These are phyloP conservation scores for Ctenicera cuprea DNA, from an alignment of 2,888 invertebrate genomes.

Conservation along the genomic window DNA sequence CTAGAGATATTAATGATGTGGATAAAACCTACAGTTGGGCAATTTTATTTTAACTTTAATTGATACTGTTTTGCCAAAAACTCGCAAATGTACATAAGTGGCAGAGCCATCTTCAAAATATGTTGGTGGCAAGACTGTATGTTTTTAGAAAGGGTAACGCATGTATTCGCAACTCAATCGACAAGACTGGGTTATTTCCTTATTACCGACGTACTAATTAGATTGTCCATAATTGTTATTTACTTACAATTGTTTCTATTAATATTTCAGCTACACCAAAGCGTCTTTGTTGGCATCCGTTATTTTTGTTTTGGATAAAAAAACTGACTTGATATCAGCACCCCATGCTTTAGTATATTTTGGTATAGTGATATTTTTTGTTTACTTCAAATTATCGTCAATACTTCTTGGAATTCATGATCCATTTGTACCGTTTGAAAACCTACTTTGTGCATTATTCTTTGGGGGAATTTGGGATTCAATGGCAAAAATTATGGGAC, in stretches of 20 bases:
- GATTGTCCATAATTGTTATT: too few relatives aligned
- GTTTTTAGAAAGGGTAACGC: too few relatives aligned
- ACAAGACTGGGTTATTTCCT: too few relatives aligned
- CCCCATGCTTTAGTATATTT: constrained; percentile 98
- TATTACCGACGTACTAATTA: too few relatives aligned
- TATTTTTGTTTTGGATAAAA: constrained; percentile 97
- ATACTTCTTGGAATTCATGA: constrained; percentile 98
- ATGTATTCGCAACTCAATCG: too few relatives aligned
- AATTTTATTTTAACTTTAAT: too few relatives aligned
- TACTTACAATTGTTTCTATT: neutral
- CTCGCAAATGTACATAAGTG: too few relatives aligned
- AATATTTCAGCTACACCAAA: constrained; percentile 89
- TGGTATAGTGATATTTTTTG: constrained; percentile 97
- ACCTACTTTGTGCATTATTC: constrained; percentile 96
- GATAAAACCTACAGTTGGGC: too few relatives aligned
- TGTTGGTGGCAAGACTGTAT: too few relatives aligned
- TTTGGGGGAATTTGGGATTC: constrained; percentile 99
- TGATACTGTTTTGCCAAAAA: too few relatives aligned
- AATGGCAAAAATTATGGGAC: constrained; percentile 90
- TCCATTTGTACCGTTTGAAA: constrained; percentile 99
- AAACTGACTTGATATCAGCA: constrained; percentile 96
- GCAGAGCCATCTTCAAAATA: too few relatives aligned
- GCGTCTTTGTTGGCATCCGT: constrained; percentile 96
- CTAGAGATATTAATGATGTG: too few relatives aligned
- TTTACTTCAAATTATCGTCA: constrained; percentile 97